A percentile compares a stretch with the other conserved stretches of the same genome.
Conservation (phyloP, 2,888 invertebrate genomes). For the Cheilosia pagana region DNA sequence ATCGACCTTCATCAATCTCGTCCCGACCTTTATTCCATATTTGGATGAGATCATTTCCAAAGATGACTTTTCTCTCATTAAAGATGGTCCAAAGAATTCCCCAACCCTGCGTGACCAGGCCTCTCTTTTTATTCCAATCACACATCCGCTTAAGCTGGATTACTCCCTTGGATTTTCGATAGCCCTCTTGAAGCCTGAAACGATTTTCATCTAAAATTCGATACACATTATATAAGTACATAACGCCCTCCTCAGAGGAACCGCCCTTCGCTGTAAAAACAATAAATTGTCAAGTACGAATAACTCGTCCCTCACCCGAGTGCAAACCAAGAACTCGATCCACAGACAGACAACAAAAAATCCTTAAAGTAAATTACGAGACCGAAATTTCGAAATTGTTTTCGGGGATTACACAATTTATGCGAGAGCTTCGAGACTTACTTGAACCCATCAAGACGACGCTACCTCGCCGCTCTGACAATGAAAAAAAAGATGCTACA, state of each 20-base stretch:
- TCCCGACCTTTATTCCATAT: too few relatives aligned
- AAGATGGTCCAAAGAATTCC: too few relatives aligned
- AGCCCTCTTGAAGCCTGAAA: too few relatives aligned
- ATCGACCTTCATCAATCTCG: too few relatives aligned
- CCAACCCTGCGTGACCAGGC: too few relatives aligned
- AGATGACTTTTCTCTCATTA: too few relatives aligned
- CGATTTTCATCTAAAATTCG: too few relatives aligned
- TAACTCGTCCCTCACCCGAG: constrained; percentile 12
- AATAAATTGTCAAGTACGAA: constrained; percentile 33
- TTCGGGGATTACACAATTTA: constrained; percentile 52
- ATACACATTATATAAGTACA: too few relatives aligned
- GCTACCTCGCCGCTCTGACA: background rate
- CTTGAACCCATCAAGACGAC: constrained; percentile 7
- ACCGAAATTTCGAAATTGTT: constrained; percentile 55
- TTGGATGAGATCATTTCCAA: too few relatives aligned
- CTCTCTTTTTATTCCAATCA: too few relatives aligned
- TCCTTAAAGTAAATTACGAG: constrained; percentile 50
- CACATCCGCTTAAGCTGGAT: too few relatives aligned
- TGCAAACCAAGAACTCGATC: background rate
- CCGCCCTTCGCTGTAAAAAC: constrained; percentile 31
- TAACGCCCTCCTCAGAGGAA: background rate
- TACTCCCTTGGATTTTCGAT: too few relatives aligned
- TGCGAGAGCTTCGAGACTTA: constrained; percentile 39
- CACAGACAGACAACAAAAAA: background rate
- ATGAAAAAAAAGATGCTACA: constrained; percentile 36